Base-by-base conservation (phyloP, 2,113 vertebrate genomes). In the Nesoenas mayeri region DNA sequence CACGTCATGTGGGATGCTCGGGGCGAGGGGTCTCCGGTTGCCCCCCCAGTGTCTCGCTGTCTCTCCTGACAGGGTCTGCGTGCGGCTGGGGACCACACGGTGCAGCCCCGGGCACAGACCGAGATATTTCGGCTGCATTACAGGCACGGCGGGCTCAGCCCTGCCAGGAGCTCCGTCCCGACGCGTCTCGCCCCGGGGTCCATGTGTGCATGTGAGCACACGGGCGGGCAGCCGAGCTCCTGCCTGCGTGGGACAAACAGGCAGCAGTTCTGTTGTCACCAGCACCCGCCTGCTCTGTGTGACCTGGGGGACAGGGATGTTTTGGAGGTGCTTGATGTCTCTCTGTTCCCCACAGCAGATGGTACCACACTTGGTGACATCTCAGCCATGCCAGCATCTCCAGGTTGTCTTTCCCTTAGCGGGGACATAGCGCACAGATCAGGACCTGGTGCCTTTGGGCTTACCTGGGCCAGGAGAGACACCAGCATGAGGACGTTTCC, bases 381-480 rank as follows among this genome's bases (percentile, higher is more conserved):
- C 81, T 67, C 69, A 32, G 51, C 66, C 1, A 1, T 26, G 74
- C 10, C 5, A 0, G 42, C 61, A 21, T 15, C 47, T 48, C 47
- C 0, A 0, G 11, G 86, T 32, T 36, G 50, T 8, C 70, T 5
- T 15, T 26, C 28, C 50, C 58, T 2, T 6, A 17, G 14, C 1
- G 2, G 15, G 42, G 24, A n/a, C 0, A 2, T 22, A 58, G 15
- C 2, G 2, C 40, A 1, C 0, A 2, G 78, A 5, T 19, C 3
- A 9, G 58, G 40, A 54, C 57, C n/a, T 1, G 6, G 72, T 53
- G 80, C 22, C 50, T 11, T 12, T 9, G 40, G 21, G 48, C 26
- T 61, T 24, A 6, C 29, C 36, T 47, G 73, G 12, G 6, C 28
- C 38, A 15, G 89, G 32, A 50, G 32, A 14, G 48, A 5, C 31